These are phyloP conservation scores for Chaetodon auriga DNA, from an alignment of 2,113 vertebrate genomes.

Conservation along the genomic window DNA sequence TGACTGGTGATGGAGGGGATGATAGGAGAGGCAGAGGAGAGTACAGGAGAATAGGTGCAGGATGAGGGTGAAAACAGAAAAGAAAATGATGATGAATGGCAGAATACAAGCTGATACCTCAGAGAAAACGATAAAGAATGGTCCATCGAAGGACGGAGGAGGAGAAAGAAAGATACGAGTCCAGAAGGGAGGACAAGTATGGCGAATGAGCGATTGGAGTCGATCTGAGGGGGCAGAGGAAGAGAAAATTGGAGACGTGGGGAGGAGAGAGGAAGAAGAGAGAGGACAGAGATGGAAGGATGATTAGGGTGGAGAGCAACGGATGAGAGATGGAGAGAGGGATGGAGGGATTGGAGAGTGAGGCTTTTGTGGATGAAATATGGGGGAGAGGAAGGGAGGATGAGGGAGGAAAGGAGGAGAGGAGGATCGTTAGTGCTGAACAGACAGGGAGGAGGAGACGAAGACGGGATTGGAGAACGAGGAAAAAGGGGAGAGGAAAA, in stretches of 20 bases:
- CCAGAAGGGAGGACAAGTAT: slow-evolving; percentile 64
- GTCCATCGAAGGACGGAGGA: slow-evolving; percentile 16
- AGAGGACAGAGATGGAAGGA: slow-evolving; percentile 52
- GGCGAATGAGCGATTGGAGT: slow-evolving; percentile 64
- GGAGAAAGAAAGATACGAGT: slow-evolving; percentile 46
- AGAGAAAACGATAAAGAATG: slow-evolving; percentile 64
- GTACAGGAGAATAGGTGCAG: slow-evolving; percentile 12
- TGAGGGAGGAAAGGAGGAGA: slow-evolving; percentile 44
- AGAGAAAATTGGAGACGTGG: slow-evolving; percentile 26
- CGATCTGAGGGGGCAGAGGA: slow-evolving; percentile 45
- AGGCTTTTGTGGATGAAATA: slow-evolving; percentile 42
- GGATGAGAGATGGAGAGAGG: slow-evolving; percentile 25
- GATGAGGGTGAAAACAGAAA: slow-evolving; percentile 33
- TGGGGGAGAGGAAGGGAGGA: slow-evolving; percentile 34
- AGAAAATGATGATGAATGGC: slow-evolving; percentile 58
- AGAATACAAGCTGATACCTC: slow-evolving; percentile 46
- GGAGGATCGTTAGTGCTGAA: slow-evolving; percentile 44
- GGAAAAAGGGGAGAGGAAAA: slow-evolving; percentile 64
- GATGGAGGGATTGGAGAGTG: slow-evolving; percentile 39
- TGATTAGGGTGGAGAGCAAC: slow-evolving; percentile 41
- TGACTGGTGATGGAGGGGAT: neutral
- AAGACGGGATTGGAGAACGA: slow-evolving; percentile 69
- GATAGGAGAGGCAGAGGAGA: neutral
- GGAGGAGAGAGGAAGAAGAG: slow-evolving; percentile 45
- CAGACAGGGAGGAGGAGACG: slow-evolving; percentile 79